Evolutionary conservation across 2,888 invertebrate genomes (phyloP).

Genomic region (Disparrhopalites patrizii): DNA sequence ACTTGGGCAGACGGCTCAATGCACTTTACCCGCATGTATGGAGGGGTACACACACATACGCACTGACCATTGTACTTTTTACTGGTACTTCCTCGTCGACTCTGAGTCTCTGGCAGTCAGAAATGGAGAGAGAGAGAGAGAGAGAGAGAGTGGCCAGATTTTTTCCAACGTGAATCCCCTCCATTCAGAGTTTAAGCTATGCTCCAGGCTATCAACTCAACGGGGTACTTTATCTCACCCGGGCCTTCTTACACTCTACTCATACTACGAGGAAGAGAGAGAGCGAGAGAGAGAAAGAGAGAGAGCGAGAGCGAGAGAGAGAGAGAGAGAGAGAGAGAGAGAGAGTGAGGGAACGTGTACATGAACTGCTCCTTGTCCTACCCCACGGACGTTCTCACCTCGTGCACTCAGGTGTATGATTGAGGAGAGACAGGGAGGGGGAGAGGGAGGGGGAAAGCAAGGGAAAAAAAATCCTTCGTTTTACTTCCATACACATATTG

Average conservation of each 20-base stretch:
- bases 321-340: not conserved
- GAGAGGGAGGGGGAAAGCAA: constrained; percentile 6
- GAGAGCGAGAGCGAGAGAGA: too few relatives aligned
- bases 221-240: constrained; percentile 34
- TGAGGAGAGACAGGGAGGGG: constrained; percentile 22
- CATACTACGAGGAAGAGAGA: too few relatives aligned
- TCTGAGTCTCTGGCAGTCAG: not conserved
- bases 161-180: constrained; percentile 27
- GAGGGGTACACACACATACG: not conserved
- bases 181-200: constrained; percentile 38
- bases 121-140: too few relatives aligned
- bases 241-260: constrained; percentile 14
- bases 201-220: constrained; percentile 39
- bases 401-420: constrained; percentile 39
- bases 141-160: constrained; percentile 15
- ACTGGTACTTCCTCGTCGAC: constrained; percentile 11
- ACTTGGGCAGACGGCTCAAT: too few relatives aligned
- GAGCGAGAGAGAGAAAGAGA: too few relatives aligned
- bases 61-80: constrained; percentile 8
- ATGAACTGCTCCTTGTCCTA: constrained; percentile 39
- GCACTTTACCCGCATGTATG: too few relatives aligned
- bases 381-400: constrained; percentile 30
- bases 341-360: not conserved
- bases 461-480: constrained; percentile 15
- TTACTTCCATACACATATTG: too few relatives aligned